These are phyloP conservation scores for Phoenicopterus ruber DNA, from an alignment of 2,113 vertebrate species.

Conservation along the genomic window DNA sequence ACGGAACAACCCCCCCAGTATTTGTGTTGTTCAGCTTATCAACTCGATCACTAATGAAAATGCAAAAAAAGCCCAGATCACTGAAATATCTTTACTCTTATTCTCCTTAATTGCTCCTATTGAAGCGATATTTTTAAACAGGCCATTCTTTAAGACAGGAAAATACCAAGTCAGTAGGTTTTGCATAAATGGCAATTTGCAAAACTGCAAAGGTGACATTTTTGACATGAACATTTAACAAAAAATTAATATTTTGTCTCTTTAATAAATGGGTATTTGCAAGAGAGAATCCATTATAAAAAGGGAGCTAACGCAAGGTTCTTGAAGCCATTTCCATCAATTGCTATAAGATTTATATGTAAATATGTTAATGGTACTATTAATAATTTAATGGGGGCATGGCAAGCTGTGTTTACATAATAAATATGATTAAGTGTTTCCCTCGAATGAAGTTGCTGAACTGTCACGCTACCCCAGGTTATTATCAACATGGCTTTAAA, in stretches of 20 bases:
- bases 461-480: conserved; percentile 67
- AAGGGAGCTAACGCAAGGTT: conserved; percentile 31
- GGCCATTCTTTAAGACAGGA: conserved; percentile 7
- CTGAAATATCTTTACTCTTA: not conserved
- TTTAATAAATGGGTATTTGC: conserved; percentile 58
- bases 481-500: conserved; percentile 68
- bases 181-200: conserved; percentile 45
- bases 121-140: conserved; percentile 13
- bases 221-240: conserved; percentile 50
- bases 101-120: conserved; percentile 6
- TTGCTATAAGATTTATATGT: conserved; percentile 74
- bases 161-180: conserved; percentile 13
- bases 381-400: conserved; percentile 75
- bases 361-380: conserved; percentile 74
- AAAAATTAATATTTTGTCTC: conserved; percentile 62
- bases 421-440: conserved; percentile 77
- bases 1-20: not conserved
- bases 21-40: not conserved
- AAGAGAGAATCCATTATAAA: conserved; percentile 57
- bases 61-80: not conserved
- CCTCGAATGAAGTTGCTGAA: conserved; percentile 70
- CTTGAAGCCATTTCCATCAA: conserved; percentile 64
- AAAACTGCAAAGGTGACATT: conserved; percentile 56
- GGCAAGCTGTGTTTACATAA: conserved; percentile 76
- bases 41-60: not conserved